A percentile compares a stretch with the other conserved stretches of the same genome.
These are phyloP conservation scores for Standfussiana lucernea DNA, from an alignment of 2,888 invertebrate genomes.

Conservation along the genomic window DNA sequence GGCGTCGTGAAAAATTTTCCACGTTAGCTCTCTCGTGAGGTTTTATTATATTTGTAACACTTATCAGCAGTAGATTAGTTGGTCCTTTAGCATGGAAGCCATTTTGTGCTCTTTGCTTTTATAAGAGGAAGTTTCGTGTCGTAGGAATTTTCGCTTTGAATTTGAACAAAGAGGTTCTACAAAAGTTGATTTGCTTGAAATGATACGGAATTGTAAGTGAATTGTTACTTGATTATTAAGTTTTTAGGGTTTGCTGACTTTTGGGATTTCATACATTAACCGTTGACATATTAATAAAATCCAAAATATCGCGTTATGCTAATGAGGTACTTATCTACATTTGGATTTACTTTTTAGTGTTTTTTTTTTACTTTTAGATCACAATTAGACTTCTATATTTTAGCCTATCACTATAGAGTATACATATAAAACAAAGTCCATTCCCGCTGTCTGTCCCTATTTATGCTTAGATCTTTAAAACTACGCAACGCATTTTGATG, in stretches of 20 bases:
- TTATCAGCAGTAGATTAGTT: slow-evolving; percentile 48
- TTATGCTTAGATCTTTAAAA: no score
- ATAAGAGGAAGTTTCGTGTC: background rate
- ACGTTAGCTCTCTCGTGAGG: slow-evolving; percentile 52
- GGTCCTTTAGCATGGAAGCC: slow-evolving; percentile 27
- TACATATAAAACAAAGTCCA: no score
- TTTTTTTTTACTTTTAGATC: no score
- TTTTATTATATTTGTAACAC: slow-evolving; percentile 58
- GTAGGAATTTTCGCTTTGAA: background rate
- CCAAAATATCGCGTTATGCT: no score
- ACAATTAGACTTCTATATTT: no score
- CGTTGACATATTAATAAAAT: no score
- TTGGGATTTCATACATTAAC: background rate
- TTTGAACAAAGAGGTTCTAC: background rate
- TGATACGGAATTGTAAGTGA: background rate
- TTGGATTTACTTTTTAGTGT: no score
- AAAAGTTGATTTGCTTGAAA: background rate
- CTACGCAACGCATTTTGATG: no score
- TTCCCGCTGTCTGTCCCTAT: no score
- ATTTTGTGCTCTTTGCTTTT: slow-evolving; percentile 19
- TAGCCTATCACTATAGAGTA: no score
- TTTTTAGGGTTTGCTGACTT: background rate
- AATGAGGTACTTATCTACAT: no score
- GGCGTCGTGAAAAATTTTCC: slow-evolving; percentile 66
- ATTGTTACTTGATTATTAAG: background rate